Conservation (phyloP, 1,140 invertebrate species). For the Maniola jurtina region DNA sequence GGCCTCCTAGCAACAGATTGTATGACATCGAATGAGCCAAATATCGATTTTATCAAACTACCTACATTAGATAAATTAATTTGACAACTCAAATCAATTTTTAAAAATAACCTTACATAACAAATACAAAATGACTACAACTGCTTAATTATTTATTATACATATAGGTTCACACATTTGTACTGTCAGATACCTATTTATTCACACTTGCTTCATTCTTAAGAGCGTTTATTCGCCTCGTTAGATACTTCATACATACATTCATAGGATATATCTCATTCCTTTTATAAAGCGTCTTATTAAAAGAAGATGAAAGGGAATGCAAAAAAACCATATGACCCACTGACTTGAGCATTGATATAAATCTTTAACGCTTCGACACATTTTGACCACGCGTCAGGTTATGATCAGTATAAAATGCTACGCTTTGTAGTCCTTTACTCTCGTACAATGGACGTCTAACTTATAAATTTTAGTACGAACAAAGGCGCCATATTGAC, state of each 20-base stretch:
- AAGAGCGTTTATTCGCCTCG: neutral
- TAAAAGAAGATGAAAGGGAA: constrained; percentile 20
- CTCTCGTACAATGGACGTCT: constrained; percentile 67
- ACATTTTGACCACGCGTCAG: constrained; percentile 74
- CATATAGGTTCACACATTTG: too few species aligned
- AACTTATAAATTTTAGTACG: constrained; percentile 75
- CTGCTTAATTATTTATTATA: too few species aligned
- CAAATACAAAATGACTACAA: too few species aligned
- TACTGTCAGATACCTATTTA: too few species aligned
- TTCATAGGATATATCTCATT: neutral
- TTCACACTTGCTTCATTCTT: too few species aligned
- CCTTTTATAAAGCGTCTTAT: constrained; percentile 12
- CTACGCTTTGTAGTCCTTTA: constrained; percentile 61
- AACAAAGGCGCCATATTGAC: constrained; percentile 76
- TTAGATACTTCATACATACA: constrained; percentile 3
- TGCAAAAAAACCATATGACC: constrained; percentile 29
- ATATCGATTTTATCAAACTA: too few species aligned
- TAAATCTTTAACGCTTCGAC: constrained; percentile 74
- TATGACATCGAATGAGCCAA: too few species aligned
- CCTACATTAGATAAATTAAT: too few species aligned
- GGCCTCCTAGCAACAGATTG: too few species aligned
- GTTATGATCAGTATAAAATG: constrained; percentile 71
- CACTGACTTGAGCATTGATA: constrained; percentile 36
- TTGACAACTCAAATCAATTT: too few species aligned
- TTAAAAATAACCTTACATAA: too few species aligned